A percentile compares a stretch with the other conserved stretches of the same genome.
phyloP scores from a whole-genome alignment of 2,888 invertebrate genomes.

The Drosophila maculinotata region DNA sequence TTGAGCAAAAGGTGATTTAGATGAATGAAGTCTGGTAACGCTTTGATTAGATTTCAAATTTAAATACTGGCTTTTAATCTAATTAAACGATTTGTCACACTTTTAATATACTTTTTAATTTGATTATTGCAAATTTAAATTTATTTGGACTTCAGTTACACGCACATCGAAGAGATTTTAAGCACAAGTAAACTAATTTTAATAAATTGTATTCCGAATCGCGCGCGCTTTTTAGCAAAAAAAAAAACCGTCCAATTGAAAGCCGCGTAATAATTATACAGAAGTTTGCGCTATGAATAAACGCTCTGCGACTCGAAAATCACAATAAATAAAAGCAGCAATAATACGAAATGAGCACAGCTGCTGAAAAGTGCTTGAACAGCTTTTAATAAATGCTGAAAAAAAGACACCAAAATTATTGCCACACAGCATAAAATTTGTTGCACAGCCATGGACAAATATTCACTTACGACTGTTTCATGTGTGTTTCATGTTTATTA shows the following conservation, averaged over 20 bases:
- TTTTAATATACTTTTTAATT: too few species aligned
- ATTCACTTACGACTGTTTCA: conserved; percentile 11
- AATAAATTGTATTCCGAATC: too few species aligned
- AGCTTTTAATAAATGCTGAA: conserved; percentile 37
- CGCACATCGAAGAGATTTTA: too few species aligned
- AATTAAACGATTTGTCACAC: too few species aligned
- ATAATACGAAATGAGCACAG: conserved; percentile 62
- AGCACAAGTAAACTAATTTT: too few species aligned
- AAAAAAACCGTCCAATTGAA: neutral
- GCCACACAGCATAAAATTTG: conserved; percentile 53
- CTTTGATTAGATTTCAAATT: too few species aligned
- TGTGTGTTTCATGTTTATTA: conserved; percentile 64
- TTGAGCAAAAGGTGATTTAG: too few species aligned
- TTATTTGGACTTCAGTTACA: too few species aligned
- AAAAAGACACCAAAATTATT: conserved; percentile 1
- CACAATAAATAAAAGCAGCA: conserved; percentile 56
- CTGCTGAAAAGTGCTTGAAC: conserved; percentile 51
- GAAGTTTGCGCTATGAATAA: conserved; percentile 17
- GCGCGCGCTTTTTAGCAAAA: neutral
- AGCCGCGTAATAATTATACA: neutral
- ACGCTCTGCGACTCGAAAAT: conserved; percentile 20
- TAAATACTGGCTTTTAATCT: too few species aligned
- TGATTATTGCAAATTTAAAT: too few species aligned
- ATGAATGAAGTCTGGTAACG: too few species aligned
- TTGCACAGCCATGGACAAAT: conserved; percentile 41